phyloP scores from a whole-genome alignment of 2,113 vertebrate genomes.

The Cariama cristata region DNA sequence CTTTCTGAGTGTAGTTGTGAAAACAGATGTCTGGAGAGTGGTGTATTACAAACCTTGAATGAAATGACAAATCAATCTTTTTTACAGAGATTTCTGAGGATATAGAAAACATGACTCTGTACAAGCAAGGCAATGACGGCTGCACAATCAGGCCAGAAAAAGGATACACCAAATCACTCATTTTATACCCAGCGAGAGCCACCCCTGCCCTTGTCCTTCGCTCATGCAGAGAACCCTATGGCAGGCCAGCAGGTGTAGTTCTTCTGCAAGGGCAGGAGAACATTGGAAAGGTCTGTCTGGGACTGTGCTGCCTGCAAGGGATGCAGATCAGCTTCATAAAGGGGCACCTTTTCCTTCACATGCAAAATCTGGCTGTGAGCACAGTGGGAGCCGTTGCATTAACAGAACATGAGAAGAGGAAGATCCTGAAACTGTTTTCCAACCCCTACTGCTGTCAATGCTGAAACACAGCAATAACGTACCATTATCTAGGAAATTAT shows the following conservation, averaged over 20 bases:
- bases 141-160: not conserved
- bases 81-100: not conserved
- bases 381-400: not conserved
- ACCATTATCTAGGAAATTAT: not conserved
- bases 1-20: not conserved
- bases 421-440: not conserved
- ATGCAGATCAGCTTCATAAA: not conserved
- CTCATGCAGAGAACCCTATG: not conserved
- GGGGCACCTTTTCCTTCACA: not conserved
- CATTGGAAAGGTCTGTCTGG: not conserved
- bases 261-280: not conserved
- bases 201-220: not conserved
- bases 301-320: not conserved
- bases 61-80: conserved; percentile 20
- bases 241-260: fast-evolving
- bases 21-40: conserved; percentile 12
- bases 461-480: fast-evolving
- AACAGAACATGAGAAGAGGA: not conserved
- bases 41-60: not conserved
- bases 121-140: not conserved
- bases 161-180: not conserved
- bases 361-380: not conserved
- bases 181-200: not conserved
- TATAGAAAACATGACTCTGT: not conserved
- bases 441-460: not conserved